These are phyloP conservation scores for Erannis defoliaria DNA, from an alignment of 2,888 invertebrate genomes.

Conservation along the genomic window DNA sequence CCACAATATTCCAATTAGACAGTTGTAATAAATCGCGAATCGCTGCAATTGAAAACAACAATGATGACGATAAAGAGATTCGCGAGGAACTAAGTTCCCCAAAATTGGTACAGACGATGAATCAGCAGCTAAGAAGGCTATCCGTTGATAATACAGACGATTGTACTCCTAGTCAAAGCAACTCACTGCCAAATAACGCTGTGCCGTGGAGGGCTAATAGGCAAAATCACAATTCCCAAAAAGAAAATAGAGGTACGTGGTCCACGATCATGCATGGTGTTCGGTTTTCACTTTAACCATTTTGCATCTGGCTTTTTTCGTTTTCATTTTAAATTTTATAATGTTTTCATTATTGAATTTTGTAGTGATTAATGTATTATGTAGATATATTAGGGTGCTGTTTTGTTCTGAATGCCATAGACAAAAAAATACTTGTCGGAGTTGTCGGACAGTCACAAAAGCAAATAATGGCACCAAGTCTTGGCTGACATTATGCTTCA, in stretches of 20 bases:
- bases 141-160: constrained; percentile 75
- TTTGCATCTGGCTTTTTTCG: constrained; percentile 69
- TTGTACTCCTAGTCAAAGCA: constrained; percentile 78
- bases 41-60: constrained; percentile 52
- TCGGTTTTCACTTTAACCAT: constrained; percentile 80
- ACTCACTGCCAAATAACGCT: constrained; percentile 77
- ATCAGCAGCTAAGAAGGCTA: constrained; percentile 78
- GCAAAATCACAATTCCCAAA: constrained; percentile 80
- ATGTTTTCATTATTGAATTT: constrained; percentile 38
- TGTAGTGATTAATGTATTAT: constrained; percentile 2
- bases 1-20: constrained; percentile 87
- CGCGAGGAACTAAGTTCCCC: constrained; percentile 79
- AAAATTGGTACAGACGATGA: constrained; percentile 78
- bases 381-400: constrained; percentile 12
- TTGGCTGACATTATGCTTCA: too few species aligned
- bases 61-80: constrained; percentile 57
- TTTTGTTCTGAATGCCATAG: constrained; percentile 15
- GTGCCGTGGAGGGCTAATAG: constrained; percentile 82
- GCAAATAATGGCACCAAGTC: too few species aligned
- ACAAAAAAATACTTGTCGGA: too few species aligned
- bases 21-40: constrained; percentile 54
- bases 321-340: constrained; percentile 49
- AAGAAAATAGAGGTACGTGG: constrained; percentile 83
- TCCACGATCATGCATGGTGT: constrained; percentile 78
- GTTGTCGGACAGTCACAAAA: too few species aligned